These are phyloP conservation scores for Caenorhabditis doughertyi DNA, from an alignment of 2,888 invertebrate genomes.

Conservation along the genomic window DNA sequence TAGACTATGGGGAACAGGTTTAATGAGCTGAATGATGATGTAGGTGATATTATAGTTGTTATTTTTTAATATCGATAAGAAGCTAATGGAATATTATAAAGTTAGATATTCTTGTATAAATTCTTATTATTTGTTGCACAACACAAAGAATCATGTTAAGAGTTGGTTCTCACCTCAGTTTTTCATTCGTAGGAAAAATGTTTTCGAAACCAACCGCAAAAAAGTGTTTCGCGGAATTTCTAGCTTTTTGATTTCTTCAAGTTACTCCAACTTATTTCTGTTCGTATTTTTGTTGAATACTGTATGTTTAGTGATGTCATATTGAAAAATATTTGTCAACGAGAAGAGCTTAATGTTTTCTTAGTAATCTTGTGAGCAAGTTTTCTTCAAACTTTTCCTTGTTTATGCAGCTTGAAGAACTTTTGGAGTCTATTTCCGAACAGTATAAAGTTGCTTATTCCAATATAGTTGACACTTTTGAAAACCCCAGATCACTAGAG, in stretches of 20 bases:
- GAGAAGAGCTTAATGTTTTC: conserved; percentile 3
- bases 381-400: conserved; percentile 11
- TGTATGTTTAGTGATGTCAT: conserved; percentile 37
- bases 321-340: conserved; percentile 24
- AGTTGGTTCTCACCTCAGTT: too few relatives aligned
- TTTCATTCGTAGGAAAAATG: too few relatives aligned
- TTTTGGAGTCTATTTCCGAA: neutral
- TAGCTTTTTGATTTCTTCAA: too few relatives aligned
- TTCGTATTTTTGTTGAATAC: neutral
- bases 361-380: conserved; percentile 9
- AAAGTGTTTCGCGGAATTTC: too few relatives aligned
- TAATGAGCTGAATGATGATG: neutral
- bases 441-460: neutral
- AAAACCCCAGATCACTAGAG: too few relatives aligned
- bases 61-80: neutral
- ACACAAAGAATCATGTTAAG: too few relatives aligned
- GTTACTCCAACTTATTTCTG: neutral
- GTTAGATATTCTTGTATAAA: too few relatives aligned
- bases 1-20: neutral
- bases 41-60: neutral
- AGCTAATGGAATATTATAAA: neutral
- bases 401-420: neutral
- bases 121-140: too few relatives aligned
- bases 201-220: too few relatives aligned
- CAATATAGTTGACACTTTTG: neutral